Evolutionary conservation across 2,113 vertebrate species (phyloP), one percentile per base, ranked within the genome.

Genomic region (Romanogobio albipinnatus): DNA sequence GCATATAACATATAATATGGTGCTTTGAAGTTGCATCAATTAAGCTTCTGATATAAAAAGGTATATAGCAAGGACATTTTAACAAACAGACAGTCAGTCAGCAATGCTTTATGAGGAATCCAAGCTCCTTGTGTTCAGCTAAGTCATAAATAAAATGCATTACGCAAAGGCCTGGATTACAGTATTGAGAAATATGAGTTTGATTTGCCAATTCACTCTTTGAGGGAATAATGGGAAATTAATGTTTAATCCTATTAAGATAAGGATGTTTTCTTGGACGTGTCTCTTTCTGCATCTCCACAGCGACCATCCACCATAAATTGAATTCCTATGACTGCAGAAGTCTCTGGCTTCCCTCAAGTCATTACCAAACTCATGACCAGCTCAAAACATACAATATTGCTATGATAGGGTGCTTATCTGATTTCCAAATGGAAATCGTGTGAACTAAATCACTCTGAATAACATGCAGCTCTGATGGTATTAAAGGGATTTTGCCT

Each of bases 231-330:
- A 86, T 80, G 58, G 86, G 33, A 86, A 88, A 89, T 88, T 17
- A 88, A 81, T 76, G 80, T 84, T 85, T 87, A 90, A 89, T 88
- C 87, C 87, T 86, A 85, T 89, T 88, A 83, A 86, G 90, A 90
- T 90, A 87, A 88, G 75, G 19, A 74, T 76, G 68, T 84, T 39
- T 81, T 88, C 84, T 76, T 83, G 70, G 53, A 86, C 66, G 22
- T 36, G 51, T 73, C 77, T 43, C 68, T 84, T 70, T 84, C 76
- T 83, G 58, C n/a, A 43, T 90, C 76, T 85, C 71, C 84, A 58
- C 79, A 77, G 74, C 64, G 22, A 49, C 70, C 64, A 58, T 53
- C 56, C 82, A 45, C 88, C 59, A 86, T 70, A 87, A 87, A 88
- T 82, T 56, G 76, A 87, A 87, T 85, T 73, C 85, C 66, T 82